phyloP scores from a whole-genome alignment of 2,888 invertebrate genomes.

The Bhutanitis thaidina region DNA sequence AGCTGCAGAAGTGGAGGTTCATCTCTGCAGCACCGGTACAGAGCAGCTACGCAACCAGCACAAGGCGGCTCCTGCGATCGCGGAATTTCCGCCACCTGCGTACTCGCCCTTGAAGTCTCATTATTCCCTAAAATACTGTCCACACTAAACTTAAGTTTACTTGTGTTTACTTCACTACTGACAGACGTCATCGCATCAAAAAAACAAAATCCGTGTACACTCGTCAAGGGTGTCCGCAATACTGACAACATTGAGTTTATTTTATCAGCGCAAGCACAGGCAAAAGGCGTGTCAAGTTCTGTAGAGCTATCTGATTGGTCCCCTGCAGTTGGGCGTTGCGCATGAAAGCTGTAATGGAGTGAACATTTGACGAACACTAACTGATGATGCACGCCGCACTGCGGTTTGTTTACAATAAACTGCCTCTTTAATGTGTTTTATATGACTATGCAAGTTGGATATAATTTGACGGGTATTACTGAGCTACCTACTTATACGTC shows the following conservation, averaged over 20 bases:
- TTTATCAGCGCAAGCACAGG: conserved; percentile 57
- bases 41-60: conserved; percentile 82
- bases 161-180: conserved; percentile 54
- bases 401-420: conserved; percentile 75
- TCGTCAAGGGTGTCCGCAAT: conserved; percentile 52
- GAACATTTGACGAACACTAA: conserved; percentile 49
- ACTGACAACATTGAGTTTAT: conserved; percentile 49
- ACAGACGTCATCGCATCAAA: conserved; percentile 55
- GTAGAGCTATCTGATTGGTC: conserved; percentile 51
- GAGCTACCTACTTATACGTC: conserved; percentile 51
- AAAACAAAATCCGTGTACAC: conserved; percentile 35
- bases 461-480: conserved; percentile 55
- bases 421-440: conserved; percentile 72
- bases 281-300: conserved; percentile 54
- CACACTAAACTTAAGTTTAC: conserved; percentile 84
- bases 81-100: conserved; percentile 35
- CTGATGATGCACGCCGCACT: conserved; percentile 63
- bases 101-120: conserved; percentile 29
- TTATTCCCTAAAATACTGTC: conserved; percentile 83
- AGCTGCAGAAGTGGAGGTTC: conserved; percentile 61
- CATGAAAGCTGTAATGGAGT: conserved; percentile 50
- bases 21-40: conserved; percentile 81
- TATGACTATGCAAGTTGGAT: conserved; percentile 66
- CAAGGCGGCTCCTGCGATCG: conserved; percentile 70
- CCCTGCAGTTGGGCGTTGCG: conserved; percentile 47